These are phyloP conservation scores for Nyctibius grandis DNA, from an alignment of 2,797 vertebrate species.

Conservation along the genomic window DNA sequence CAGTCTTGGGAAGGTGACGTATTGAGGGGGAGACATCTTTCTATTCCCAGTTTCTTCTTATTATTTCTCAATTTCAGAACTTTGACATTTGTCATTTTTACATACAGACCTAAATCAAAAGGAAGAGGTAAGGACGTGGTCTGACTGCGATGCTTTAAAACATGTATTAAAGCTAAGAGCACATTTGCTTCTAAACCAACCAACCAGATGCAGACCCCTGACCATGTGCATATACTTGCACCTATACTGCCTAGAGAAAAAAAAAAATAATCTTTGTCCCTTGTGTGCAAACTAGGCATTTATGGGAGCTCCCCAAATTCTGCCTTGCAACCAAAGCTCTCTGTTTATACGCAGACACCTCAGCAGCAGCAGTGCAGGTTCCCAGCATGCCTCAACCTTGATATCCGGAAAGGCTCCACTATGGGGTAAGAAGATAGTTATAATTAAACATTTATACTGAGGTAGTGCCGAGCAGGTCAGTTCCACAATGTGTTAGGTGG, in stretches of 20 bases:
- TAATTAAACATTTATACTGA: slow-evolving; percentile 63
- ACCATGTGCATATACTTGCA: neutral
- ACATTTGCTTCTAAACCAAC: neutral
- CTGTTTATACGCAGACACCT: neutral
- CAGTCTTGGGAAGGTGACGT: neutral
- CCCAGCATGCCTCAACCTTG: slow-evolving; percentile 29
- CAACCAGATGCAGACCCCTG: neutral
- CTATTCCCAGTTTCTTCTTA: neutral
- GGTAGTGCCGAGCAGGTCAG: slow-evolving; percentile 22
- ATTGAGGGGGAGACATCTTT: neutral
- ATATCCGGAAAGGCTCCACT: neutral
- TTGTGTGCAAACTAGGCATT: neutral
- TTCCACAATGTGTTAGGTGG: slow-evolving; percentile 31
- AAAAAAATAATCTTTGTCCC: neutral
- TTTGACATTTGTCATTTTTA: neutral
- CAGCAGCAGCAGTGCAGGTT: neutral
- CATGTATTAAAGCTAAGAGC: neutral
- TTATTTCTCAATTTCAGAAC: neutral
- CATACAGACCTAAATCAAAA: neutral
- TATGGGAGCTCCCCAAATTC: neutral
- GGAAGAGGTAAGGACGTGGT: neutral
- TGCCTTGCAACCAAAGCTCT: neutral
- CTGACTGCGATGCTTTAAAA: neutral
- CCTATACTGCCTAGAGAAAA: neutral
- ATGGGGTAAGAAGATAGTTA: slow-evolving; percentile 46